Evolutionary conservation across 1,140 invertebrate species (phyloP).

Genomic region (Drosophila seguyi): DNA sequence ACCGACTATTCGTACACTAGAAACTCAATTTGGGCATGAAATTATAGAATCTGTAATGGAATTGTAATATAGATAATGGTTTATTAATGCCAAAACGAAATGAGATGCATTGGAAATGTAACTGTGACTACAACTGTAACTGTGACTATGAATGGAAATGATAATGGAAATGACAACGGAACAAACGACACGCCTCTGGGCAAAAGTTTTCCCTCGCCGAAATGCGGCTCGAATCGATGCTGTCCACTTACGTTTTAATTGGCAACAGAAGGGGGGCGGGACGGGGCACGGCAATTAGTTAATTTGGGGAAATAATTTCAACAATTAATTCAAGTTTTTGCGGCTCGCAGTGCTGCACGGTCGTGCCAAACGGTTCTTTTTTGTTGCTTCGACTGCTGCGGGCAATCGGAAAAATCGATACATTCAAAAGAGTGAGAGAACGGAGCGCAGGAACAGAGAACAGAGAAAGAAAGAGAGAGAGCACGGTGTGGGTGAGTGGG

Average conservation of each 20-base stretch:
- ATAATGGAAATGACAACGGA: slow-evolving; percentile 23
- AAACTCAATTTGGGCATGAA: slow-evolving; percentile 51
- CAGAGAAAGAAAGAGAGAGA: slow-evolving; percentile 11
- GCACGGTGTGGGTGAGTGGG: neutral
- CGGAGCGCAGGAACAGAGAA: slow-evolving; percentile 31
- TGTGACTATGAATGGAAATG: slow-evolving; percentile 24
- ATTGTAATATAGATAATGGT: slow-evolving; percentile 70
- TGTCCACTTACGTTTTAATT: slow-evolving; percentile 32
- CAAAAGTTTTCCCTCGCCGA: slow-evolving; percentile 6
- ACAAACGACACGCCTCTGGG: slow-evolving; percentile 33
- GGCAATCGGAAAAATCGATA: slow-evolving; percentile 72
- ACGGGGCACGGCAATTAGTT: slow-evolving; percentile 11
- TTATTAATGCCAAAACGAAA: slow-evolving; percentile 45
- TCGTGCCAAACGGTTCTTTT: slow-evolving; percentile 24
- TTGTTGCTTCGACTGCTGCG: slow-evolving; percentile 39
- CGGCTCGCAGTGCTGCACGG: slow-evolving; percentile 22
- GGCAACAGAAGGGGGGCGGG: neutral
- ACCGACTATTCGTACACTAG: slow-evolving; percentile 33
- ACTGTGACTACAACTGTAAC: neutral
- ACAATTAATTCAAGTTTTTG: slow-evolving; percentile 28
- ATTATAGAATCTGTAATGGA: slow-evolving; percentile 74
- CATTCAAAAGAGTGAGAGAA: slow-evolving; percentile 33
- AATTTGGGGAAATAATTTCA: slow-evolving; percentile 26
- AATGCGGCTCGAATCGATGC: slow-evolving; percentile 7
- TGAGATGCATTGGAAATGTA: slow-evolving; percentile 43